Base-by-base conservation (phyloP, 1,140 invertebrate species). In the Aphelinus atriplicis region DNA sequence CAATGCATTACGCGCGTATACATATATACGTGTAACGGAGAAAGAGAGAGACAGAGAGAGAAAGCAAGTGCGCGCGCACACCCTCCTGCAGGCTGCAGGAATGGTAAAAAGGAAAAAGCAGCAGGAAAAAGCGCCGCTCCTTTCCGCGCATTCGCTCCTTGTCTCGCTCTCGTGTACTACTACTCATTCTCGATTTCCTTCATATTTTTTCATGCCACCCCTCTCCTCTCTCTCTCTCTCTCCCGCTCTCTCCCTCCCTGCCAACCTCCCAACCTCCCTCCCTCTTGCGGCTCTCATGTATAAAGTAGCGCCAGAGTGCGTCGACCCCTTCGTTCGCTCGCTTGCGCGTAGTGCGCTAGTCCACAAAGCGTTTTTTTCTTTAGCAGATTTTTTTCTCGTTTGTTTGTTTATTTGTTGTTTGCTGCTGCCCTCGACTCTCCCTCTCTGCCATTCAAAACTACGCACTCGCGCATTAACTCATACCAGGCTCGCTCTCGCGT, bases 331-430 rank as follows among this genome's bases (percentile, higher is more conserved):
- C 2, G n/a, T 46, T 3, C 47, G 45, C 9, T 53, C 9, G 4
- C 9, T 53, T 53, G 51, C 4, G 51, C 4, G 4, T 6, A 9
- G 51, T 53, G 45, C n/a, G 61, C 48, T n/a, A 57, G 45, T 58
- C 65, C 65, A 61, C 64, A 74, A 68, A 74, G 72, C 58, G 58
- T 63, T 56, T 63, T 62, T 74, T 74, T 74, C 72, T 68, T 74
- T 46, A 68, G 68, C 58, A 50, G 53, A 68, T 53, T 62, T 73
- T 65, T 51, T 50, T 51, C 63, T 7, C 46, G 43, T 50, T 65
- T 67, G 62, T 50, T 74, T 74, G 47, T 69, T 69, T 57, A 55
- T 69, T 57, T 51, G 47, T n/a, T 10, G 55, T 42, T 67, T 9
- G 53, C 48, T 69, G 46, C 51, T 42, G 7, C 46, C 51, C 66